A percentile compares a stretch with the other conserved stretches of the same genome.
Evolutionary conservation across 2,797 vertebrate species (phyloP).

Genomic region (Caiman crocodilus): DNA sequence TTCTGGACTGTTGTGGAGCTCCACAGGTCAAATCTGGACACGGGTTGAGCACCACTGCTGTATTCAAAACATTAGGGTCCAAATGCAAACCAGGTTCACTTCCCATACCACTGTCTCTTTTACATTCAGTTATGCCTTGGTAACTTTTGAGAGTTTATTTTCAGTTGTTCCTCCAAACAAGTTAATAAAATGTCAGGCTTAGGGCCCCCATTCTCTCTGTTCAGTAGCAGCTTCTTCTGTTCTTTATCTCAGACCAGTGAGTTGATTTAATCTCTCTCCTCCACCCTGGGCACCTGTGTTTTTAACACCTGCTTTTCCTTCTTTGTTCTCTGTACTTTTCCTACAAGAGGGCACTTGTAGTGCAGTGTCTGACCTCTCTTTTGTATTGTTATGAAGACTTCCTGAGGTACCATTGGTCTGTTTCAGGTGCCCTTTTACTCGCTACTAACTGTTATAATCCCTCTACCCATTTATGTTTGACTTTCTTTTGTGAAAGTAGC

Average conservation of each 20-base stretch:
- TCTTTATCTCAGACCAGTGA: neutral
- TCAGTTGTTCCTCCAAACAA: neutral
- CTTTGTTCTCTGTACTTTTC: neutral
- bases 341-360: neutral
- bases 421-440: neutral
- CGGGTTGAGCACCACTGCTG: too few relatives aligned
- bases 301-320: accelerated
- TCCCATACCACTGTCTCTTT: neutral
- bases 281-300: neutral
- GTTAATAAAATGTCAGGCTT: neutral
- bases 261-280: neutral
- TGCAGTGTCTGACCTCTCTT: accelerated
- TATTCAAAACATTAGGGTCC: too few relatives aligned
- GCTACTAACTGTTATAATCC: neutral
- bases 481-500: neutral
- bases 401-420: neutral
- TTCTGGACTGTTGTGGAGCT: too few relatives aligned
- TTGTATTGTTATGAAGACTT: neutral
- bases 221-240: neutral
- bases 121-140: neutral
- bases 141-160: neutral
- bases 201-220: neutral
- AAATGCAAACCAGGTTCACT: neutral
- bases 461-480: neutral
- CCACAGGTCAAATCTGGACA: too few relatives aligned